Evolutionary conservation across 2,113 vertebrate species (phyloP), one percentile per base, ranked within the genome.

Genomic region (Xerus inauris): DNA sequence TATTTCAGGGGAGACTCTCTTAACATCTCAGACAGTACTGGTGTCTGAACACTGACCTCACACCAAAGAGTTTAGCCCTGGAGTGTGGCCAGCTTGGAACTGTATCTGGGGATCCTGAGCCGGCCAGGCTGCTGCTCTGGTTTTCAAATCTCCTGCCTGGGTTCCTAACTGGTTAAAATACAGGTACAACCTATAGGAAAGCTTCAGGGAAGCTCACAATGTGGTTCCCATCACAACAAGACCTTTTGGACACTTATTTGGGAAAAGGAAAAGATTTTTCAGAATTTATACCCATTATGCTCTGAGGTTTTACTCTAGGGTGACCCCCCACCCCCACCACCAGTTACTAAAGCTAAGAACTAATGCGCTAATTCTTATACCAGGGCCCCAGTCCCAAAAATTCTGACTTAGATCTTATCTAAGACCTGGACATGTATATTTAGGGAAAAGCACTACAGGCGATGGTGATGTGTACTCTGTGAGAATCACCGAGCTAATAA

Each of bases 211-310:
- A 59, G 24, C 28, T 81, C 45, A 22, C 13, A 45, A 69, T 20
- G 51, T 47, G 45, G n/a, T 47, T 54, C 76, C 89, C 30, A 30
- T 12, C 47, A 80, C 65, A 65, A 82, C 20, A 10, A 91, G 82
- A 38, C 13, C 84, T 51, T 54, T 88, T 80, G 1, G 51, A 8
- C 11, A 62, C 83, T 81, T 87, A 65, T 75, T 85, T 42, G 38
- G 30, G 24, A 38, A 75, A 42, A 57, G 64, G 83, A 62, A 83
- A 86, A 73, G 35, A 59, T 38, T 40, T 94, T 89, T 69, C 80
- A 85, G 51, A 94, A 91, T 94, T 95, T 86, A 49, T 40, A 86
- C 75, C 75, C n/a, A 71, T 42, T 89, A 49, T 93, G 49, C 42
- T 95, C 89, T 81, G 89, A 89, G 73, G 16, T 67, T 84, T 93